Evolutionary conservation across 2,797 vertebrate genomes (phyloP), one percentile per base, ranked within the genome.

Genomic region (Chlorospingus flavigularis): DNA sequence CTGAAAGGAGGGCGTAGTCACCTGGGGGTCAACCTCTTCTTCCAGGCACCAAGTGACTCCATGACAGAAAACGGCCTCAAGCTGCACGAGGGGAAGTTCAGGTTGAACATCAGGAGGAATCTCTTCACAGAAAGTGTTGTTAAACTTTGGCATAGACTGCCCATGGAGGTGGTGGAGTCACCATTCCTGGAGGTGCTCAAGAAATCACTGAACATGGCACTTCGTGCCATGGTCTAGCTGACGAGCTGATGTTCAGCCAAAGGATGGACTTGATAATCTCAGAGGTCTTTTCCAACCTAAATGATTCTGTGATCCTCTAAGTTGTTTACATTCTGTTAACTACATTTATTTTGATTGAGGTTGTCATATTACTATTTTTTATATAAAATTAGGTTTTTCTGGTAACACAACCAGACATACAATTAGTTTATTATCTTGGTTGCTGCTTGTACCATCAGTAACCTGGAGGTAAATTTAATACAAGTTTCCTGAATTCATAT

Each of bases 301-400:
- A 26, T 70, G 37, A 43, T 76, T 68, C 31, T 54, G 21, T 55
- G 43, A 39, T 47, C 54, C 19, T 55, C 55, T 21, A n/a, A 43
- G 30, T 24, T 84, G 50, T 35, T 88, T 74, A 20, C 26, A 28
- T 74, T 92, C 37, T 84, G 9, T n/a, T 70, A 79, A 60, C 30
- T 11, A 20, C 58, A 57, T 91, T 45, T n/a, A 16, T 84, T 93
- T 92, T 79, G 58, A 67, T 43, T 55, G 45, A 89, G 43, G 16
- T 68, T 81, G 43, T 71, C 11, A 3, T 43, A 55, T 71, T 47
- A 65, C 35, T 54, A n/a, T 51, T 81, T 71, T 70, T 26, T 45
- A 11, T 86, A 28, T 23, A 94, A 93, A 81, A 91, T 57, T 63
- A n/a, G 15, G 3, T 4, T 50, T 88, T 92, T 93, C 92, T 92